Base-by-base conservation (phyloP, 1,140 invertebrate genomes). In the Achroia grisella region DNA sequence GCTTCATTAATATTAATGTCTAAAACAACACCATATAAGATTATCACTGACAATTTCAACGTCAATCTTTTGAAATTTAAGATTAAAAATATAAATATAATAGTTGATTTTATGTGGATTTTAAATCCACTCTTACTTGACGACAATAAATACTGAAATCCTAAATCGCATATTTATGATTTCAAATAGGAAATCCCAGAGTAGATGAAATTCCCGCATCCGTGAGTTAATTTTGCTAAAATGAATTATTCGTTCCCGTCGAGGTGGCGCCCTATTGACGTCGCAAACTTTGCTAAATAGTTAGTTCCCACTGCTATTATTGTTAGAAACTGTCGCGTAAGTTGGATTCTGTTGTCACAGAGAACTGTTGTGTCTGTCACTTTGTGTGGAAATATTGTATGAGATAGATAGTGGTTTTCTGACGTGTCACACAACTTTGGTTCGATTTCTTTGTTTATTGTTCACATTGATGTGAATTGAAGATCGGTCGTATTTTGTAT, bases 241-340 rank as follows among this genome's bases (percentile, higher is more conserved):
- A 78, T 79, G 75, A 79, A 78, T 82, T 82, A 79, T 76, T 72
- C 60, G 54, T 65, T 67, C 65, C 17, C 70, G 68, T 42, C 59
- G 56, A 74, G 72, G 68, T 78, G 68, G 65, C 77, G 71, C 70
- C 74, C 62, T 82, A 77, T 79, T 78, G 75, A 76, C 75, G 64
- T 51, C 70, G 66, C 56, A 70, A 82, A 82, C 75, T 80, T 69
- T 50, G 70, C 78, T 82, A 78, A 82, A 82, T 82, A 82, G 78
- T 82, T 80, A 65, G 68, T 81, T 77, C 67, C 69, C 69, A 59
- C 63, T 62, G 62, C 73, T 62, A 77, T 79, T 79, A 79, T 82
- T 79, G 78, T 82, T 71, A 48, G 41, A 36, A 78, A 81, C 73
- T 73, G 75, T 75, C 75, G 66, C 66, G 36, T 46, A 73, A 73